Evolutionary conservation across 2,888 invertebrate genomes (phyloP).

Genomic region (Rhingia campestris): DNA sequence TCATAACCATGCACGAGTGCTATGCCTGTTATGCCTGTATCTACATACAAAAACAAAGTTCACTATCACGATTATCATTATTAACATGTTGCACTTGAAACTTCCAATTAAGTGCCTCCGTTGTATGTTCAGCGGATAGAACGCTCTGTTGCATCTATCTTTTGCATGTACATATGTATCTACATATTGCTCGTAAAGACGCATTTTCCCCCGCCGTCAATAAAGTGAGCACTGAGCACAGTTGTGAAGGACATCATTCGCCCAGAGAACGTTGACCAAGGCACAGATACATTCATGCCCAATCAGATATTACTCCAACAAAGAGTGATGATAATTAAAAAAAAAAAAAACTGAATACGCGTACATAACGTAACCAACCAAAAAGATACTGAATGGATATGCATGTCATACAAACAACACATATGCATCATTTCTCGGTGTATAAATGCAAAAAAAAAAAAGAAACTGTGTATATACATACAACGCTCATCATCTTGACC

Average conservation of each 20-base stretch:
- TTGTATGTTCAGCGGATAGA: background rate
- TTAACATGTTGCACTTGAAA: slow-evolving; percentile 38
- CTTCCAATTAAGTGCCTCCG: slow-evolving; percentile 19
- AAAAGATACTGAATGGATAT: slow-evolving; percentile 30
- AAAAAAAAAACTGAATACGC: background rate
- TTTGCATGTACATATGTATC: background rate
- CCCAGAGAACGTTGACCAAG: slow-evolving; percentile 44
- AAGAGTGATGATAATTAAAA: background rate
- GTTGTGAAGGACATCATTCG: slow-evolving; percentile 32
- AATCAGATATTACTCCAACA: background rate
- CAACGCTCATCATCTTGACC: slow-evolving; percentile 39
- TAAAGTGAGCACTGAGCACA: background rate
- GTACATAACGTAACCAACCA: background rate
- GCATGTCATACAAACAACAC: slow-evolving; percentile 3
- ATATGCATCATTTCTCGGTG: background rate
- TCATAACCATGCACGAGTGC: background rate
- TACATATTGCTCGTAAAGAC: background rate
- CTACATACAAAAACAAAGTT: slow-evolving; percentile 7
- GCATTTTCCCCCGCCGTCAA: background rate
- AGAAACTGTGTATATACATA: background rate
- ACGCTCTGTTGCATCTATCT: background rate
- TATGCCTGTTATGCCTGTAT: background rate
- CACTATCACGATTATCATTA: slow-evolving; percentile 19
- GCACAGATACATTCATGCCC: background rate
- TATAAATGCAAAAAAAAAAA: background rate